Evolutionary conservation across 1,140 invertebrate species (phyloP), one percentile per base, ranked within the genome.

Genomic region (Drosophila serrata): DNA sequence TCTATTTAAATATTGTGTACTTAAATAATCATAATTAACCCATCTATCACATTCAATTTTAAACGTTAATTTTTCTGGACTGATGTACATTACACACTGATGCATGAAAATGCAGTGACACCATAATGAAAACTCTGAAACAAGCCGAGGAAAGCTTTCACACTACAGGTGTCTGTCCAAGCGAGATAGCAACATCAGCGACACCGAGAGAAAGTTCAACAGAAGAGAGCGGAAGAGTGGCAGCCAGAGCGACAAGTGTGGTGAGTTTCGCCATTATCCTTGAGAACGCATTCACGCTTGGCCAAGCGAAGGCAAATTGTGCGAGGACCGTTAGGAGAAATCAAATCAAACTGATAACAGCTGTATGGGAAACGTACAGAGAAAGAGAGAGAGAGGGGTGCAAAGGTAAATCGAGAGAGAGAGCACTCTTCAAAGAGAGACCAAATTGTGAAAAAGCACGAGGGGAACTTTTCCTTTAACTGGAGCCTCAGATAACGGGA

Each of bases 331-430:
- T 19, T 27, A 27, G 40, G 61, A 74, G 73, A 78, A 85, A 87
- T 88, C 84, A 87, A 88, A 88, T 84, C 84, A 84, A 88, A 84
- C 76, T 87, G 84, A 88, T 87, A 88, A 87, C 76, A 77, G 75
- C 22, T 75, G 62, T 49, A 65, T 57, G 64, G 51, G 60, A 58
- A 74, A 43, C 11, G 31, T 13, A 49, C 24, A 31, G 15, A 49
- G 39, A 55, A 4, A 24, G 24, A 24, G 24, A 24, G 24, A 24
- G 24, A 24, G 33, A 9, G 35, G 42, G 42, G 58, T 62, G 48
- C 60, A 27, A 27, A 53, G 37, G 17, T 8, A 56, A 31, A 35
- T 22, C 17, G 35, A 43, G 24, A 61, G 35, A 17, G 40, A 57
- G 33, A 51, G 11, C 11, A 11, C 8, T 33, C 24, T 27, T 17